phyloP scores from a whole-genome alignment of 2,888 invertebrate species.

The Hypercompe scribonia region DNA sequence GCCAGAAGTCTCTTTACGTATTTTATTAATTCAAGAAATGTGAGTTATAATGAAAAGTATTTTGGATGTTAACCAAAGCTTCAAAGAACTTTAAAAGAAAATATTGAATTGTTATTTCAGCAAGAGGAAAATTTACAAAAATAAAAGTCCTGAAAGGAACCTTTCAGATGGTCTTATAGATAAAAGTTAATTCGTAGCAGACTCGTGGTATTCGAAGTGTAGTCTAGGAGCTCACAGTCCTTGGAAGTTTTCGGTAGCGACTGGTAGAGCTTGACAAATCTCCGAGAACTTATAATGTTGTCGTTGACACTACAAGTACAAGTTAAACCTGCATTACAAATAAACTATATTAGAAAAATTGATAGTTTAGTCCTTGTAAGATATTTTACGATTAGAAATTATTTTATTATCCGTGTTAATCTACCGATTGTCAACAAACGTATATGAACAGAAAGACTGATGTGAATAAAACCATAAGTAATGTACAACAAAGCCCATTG shows the following conservation, averaged over 20 bases:
- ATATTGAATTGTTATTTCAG: conserved; percentile 9
- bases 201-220: neutral
- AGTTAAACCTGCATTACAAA: neutral
- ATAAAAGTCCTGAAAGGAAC: conserved; percentile 14
- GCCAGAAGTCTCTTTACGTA: no score
- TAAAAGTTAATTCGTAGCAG: conserved; percentile 9
- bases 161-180: conserved; percentile 12
- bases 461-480: no score
- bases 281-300: neutral
- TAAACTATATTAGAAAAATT: neutral
- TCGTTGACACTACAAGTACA: neutral
- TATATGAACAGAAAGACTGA: no score
- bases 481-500: no score
- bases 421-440: no score
- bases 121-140: conserved; percentile 7
- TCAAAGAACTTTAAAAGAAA: conserved; percentile 7
- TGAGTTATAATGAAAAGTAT: neutral
- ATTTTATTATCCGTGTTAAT: neutral
- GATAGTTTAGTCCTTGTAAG: neutral
- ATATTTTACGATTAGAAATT: neutral
- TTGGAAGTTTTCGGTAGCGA: neutral
- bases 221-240: conserved; percentile 6
- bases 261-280: neutral
- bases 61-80: neutral
- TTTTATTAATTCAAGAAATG: neutral